These are phyloP conservation scores for Myotis vivesi DNA, from an alignment of 2,797 vertebrate genomes.

Conservation along the genomic window DNA sequence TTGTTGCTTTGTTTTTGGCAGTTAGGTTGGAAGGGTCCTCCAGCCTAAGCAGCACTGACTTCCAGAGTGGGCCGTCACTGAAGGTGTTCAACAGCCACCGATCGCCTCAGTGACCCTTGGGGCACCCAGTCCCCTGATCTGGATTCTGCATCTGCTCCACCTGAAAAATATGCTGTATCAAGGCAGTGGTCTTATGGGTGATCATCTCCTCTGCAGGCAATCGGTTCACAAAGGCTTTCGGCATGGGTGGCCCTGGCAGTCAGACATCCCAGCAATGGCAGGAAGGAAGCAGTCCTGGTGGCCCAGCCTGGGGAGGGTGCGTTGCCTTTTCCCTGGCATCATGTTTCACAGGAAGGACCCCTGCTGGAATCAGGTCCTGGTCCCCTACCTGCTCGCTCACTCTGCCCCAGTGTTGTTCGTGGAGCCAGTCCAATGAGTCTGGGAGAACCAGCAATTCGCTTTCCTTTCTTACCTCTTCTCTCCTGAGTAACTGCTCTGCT, in stretches of 20 bases:
- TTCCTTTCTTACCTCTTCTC: neutral
- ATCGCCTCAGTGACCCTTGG: neutral
- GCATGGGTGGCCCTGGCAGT: neutral
- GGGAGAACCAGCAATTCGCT: too few relatives aligned
- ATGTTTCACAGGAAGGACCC: neutral
- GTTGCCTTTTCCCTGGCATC: neutral
- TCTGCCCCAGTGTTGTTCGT: neutral
- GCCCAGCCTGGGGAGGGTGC: fast-evolving
- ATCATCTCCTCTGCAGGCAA: neutral
- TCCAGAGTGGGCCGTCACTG: neutral
- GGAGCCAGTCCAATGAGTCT: neutral
- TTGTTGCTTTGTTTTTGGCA: neutral
- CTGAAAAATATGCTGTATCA: neutral
- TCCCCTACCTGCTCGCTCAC: neutral
- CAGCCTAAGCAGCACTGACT: neutral
- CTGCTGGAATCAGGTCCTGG: neutral
- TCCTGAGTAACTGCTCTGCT: neutral
- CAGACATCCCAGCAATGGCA: neutral
- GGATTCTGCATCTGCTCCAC: neutral
- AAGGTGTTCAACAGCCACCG: neutral
- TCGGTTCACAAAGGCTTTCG: neutral
- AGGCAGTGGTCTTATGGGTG: fast-evolving
- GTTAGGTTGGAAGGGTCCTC: too few relatives aligned
- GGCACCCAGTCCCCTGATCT: too few relatives aligned
- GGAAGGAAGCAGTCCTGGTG: too few relatives aligned